A percentile compares a stretch with the other conserved stretches of the same genome.
phyloP scores from a whole-genome alignment of 2,113 vertebrate genomes.

The Pseudorectes ferrugineus region DNA sequence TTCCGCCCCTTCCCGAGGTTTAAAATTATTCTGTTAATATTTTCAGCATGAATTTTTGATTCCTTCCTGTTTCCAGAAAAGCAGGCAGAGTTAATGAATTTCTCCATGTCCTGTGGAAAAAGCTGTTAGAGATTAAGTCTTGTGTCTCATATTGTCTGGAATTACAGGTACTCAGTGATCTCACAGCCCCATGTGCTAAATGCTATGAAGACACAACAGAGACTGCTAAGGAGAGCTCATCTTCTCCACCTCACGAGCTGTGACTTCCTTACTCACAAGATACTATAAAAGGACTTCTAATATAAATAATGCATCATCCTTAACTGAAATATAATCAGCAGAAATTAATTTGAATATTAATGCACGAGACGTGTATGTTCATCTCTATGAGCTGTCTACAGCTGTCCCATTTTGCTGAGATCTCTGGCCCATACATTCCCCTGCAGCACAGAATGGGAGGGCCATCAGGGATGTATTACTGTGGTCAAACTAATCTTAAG shows the following conservation, averaged over 20 bases:
- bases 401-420: background rate
- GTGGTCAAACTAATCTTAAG: background rate
- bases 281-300: background rate
- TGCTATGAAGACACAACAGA: background rate
- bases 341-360: slow-evolving; percentile 14
- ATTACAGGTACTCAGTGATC: background rate
- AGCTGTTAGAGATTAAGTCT: background rate
- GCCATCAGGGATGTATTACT: background rate
- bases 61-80: slow-evolving; percentile 14
- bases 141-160: background rate
- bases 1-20: accelerated
- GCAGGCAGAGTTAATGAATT: background rate
- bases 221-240: background rate
- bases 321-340: slow-evolving; percentile 6
- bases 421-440: background rate
- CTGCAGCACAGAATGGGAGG: background rate
- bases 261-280: slow-evolving; percentile 7
- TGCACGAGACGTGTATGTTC: background rate
- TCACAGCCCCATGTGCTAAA: background rate
- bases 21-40: background rate
- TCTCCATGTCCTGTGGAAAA: slow-evolving; percentile 27
- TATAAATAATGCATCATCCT: background rate
- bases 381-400: background rate
- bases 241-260: background rate
- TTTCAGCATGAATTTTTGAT: background rate